These are phyloP conservation scores for Stenopsyche tienmushanensis DNA, from an alignment of 1,140 invertebrate species.

Conservation along the genomic window DNA sequence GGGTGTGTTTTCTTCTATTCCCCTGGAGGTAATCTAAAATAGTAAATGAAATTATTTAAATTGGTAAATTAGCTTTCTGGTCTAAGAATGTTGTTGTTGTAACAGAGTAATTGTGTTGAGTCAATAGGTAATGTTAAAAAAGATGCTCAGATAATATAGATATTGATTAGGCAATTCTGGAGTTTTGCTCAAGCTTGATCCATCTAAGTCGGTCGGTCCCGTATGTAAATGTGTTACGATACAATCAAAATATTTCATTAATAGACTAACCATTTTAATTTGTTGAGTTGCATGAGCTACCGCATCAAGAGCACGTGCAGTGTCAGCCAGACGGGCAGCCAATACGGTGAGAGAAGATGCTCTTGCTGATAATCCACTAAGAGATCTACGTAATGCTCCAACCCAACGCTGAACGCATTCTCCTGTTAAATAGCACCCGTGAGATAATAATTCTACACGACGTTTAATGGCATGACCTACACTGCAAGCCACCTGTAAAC, in stretches of 20 bases:
- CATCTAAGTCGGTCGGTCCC: no score
- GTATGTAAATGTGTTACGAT: no score
- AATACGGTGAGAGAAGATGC: constrained; percentile 43
- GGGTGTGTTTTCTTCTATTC: constrained; percentile 12
- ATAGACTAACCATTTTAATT: constrained; percentile 23
- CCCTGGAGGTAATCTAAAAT: background rate
- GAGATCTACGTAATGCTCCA: constrained; percentile 45
- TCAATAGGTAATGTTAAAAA: no score
- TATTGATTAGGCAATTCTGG: no score
- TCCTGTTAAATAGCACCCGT: constrained; percentile 47
- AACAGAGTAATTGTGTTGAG: no score
- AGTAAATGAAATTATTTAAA: background rate
- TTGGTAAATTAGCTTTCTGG: no score
- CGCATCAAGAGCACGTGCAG: constrained; percentile 42
- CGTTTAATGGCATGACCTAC: constrained; percentile 82
- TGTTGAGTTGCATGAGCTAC: constrained; percentile 34
- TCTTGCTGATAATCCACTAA: constrained; percentile 41
- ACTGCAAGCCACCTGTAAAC: constrained; percentile 66
- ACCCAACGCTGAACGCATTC: constrained; percentile 50
- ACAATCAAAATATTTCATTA: background rate
- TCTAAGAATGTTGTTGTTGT: no score
- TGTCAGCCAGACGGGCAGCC: constrained; percentile 39
- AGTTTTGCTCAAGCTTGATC: no score
- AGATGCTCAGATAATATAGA: no score
- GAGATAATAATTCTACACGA: constrained; percentile 64